Percentiles rank a stretch among this genome's conserved stretches.
These are phyloP conservation scores for Hofmannophila pseudospretella DNA, from an alignment of 2,888 invertebrate species.

Conservation along the genomic window DNA sequence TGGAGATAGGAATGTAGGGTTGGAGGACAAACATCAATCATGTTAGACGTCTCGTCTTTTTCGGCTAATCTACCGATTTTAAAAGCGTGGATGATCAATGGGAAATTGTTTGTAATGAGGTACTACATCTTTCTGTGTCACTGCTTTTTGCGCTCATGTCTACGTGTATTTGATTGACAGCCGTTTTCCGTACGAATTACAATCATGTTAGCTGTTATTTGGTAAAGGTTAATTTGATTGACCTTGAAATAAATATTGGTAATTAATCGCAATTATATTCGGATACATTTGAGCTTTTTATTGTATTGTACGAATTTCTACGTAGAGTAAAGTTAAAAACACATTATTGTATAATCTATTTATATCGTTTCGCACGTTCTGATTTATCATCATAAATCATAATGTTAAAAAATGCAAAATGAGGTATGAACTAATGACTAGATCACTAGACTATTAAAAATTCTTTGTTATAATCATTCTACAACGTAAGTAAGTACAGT, in stretches of 20 bases:
- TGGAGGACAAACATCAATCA: slow-evolving; percentile 70
- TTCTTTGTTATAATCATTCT: no score
- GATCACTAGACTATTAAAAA: no score
- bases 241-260: slow-evolving; percentile 5
- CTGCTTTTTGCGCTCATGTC: slow-evolving; percentile 33
- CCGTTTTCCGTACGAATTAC: slow-evolving; percentile 28
- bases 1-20: slow-evolving; percentile 39
- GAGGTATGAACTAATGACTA: no score
- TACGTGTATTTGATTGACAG: slow-evolving; percentile 24
- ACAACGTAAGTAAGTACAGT: no score
- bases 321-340: no score
- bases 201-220: slow-evolving; percentile 30
- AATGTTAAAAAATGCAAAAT: no score
- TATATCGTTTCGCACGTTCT: no score
- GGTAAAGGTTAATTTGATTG: slow-evolving; percentile 27
- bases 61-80: slow-evolving; percentile 51
- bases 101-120: slow-evolving; percentile 46
- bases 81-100: slow-evolving; percentile 60
- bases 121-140: slow-evolving; percentile 27
- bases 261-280: slow-evolving; percentile 3
- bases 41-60: slow-evolving; percentile 45
- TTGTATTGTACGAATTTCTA: no score
- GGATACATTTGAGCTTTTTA: slow-evolving; percentile 1
- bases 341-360: no score
- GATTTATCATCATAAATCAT: no score